phyloP scores from a whole-genome alignment of 2,113 vertebrate genomes.

The Bettongia penicillata region DNA sequence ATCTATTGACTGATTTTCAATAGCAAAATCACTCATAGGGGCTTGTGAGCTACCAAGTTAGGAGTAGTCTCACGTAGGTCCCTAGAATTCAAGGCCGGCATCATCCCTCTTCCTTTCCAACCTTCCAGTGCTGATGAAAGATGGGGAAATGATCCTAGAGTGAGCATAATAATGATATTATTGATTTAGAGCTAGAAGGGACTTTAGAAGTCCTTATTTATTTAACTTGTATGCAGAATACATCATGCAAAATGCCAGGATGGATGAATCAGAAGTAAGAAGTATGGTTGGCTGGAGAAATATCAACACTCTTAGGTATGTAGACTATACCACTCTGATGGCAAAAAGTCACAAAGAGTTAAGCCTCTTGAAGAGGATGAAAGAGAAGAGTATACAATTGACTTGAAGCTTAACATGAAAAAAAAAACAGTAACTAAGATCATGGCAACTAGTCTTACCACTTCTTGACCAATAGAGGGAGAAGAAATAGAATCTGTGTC shows the following conservation, averaged over 20 bases:
- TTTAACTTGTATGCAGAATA: background rate
- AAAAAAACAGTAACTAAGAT: background rate
- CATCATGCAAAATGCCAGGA: background rate
- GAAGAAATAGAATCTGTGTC: background rate
- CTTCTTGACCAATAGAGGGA: background rate
- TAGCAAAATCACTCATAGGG: background rate
- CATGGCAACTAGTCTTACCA: background rate
- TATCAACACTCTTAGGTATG: background rate
- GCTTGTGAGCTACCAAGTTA: background rate
- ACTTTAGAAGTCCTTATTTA: background rate
- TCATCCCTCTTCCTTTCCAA: background rate
- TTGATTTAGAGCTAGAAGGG: background rate
- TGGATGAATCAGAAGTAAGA: background rate
- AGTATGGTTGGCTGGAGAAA: background rate
- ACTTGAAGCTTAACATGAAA: background rate
- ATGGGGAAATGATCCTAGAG: background rate
- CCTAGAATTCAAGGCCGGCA: background rate
- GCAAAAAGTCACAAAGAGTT: too few relatives aligned
- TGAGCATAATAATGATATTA: background rate
- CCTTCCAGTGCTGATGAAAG: background rate
- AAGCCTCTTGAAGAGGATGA: background rate
- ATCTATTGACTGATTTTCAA: background rate
- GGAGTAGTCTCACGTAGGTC: background rate
- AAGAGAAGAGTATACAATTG: background rate
- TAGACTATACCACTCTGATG: background rate